Evolutionary conservation across 1,140 invertebrate genomes (phyloP).

Genomic region (Elysia chlorotica): DNA sequence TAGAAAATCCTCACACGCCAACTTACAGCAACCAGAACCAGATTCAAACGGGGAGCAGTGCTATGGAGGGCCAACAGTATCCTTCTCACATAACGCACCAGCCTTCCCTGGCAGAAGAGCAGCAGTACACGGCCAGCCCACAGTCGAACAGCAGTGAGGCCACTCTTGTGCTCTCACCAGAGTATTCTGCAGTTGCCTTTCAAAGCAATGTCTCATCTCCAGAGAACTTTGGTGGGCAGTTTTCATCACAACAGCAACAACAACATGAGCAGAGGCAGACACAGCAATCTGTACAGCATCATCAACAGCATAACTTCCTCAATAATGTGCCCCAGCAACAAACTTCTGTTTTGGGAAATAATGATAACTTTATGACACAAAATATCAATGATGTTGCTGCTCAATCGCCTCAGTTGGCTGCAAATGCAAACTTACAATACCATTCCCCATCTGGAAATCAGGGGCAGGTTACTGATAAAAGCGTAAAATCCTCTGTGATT

Average conservation of each 20-base stretch:
- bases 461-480: neutral
- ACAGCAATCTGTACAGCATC: neutral
- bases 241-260: neutral
- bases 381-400: neutral
- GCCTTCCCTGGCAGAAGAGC: neutral
- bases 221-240: neutral
- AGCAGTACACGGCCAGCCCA: neutral
- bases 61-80: neutral
- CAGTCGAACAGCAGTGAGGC: neutral
- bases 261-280: neutral
- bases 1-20: neutral
- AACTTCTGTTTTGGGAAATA: neutral
- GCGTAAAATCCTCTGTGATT: neutral
- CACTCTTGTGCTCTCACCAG: neutral
- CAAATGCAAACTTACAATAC: neutral
- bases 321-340: neutral
- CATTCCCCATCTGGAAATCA: neutral
- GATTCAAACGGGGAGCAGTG: neutral
- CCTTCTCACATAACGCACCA: neutral
- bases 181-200: neutral
- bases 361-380: neutral
- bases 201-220: conserved; percentile 7
- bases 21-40: neutral
- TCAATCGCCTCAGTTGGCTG: neutral
- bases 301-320: neutral